These are phyloP conservation scores for Trichogramma dendrolimi DNA, from an alignment of 2,888 invertebrate genomes.

Conservation along the genomic window DNA sequence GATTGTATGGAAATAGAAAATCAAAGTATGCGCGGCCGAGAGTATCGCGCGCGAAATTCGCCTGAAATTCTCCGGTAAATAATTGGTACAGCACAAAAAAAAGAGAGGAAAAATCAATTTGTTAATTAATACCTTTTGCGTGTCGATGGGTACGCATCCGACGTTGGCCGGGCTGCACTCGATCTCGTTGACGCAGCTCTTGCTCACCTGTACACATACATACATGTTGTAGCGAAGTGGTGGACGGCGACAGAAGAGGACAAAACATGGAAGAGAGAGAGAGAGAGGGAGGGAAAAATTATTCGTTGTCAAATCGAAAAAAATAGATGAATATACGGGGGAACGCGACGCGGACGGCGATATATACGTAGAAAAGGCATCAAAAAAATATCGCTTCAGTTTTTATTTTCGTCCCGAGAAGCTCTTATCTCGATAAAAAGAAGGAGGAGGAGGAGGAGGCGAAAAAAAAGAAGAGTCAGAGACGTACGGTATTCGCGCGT, in stretches of 20 bases:
- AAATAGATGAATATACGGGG: neutral
- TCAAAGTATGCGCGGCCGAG: too few relatives aligned
- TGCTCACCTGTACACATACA: constrained; percentile 54
- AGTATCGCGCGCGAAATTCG: too few relatives aligned
- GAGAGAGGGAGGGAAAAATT: neutral
- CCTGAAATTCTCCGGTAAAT: too few relatives aligned
- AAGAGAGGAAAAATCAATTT: too few relatives aligned
- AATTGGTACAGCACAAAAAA: too few relatives aligned
- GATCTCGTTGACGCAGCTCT: constrained; percentile 60
- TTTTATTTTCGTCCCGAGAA: too few relatives aligned
- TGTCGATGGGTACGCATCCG: constrained; percentile 61
- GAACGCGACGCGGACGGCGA: neutral
- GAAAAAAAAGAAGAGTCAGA: neutral
- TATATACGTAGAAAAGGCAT: too few relatives aligned
- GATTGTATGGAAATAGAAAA: too few relatives aligned
- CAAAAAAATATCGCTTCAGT: too few relatives aligned
- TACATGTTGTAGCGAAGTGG: neutral
- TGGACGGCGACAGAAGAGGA: too few relatives aligned
- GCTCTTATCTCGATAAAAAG: too few relatives aligned
- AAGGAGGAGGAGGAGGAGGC: neutral
- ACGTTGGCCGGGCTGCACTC: constrained; percentile 61
- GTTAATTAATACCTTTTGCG: constrained; percentile 55
- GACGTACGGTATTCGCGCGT: too few relatives aligned
- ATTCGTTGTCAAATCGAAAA: neutral
- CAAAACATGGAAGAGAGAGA: neutral